Conservation (phyloP, 2,888 invertebrate species). For the Fragum fragum region DNA sequence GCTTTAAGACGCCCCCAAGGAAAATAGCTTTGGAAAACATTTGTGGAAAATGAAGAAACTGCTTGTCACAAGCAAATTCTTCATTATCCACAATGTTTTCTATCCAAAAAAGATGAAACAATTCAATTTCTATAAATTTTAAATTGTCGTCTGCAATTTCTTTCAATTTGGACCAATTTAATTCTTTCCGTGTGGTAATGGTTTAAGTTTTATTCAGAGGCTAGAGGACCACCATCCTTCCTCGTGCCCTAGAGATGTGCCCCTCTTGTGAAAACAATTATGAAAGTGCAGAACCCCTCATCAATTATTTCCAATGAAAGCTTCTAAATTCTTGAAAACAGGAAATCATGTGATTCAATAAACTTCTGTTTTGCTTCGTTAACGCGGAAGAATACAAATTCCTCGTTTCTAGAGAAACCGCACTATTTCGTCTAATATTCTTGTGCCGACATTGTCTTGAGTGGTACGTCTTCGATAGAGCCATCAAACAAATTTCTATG, state of each 20-base stretch:
- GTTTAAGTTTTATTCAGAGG: constrained; percentile 2
- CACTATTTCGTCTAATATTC: constrained; percentile 64
- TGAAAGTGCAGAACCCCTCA: constrained; percentile 49
- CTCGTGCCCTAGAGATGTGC: constrained; percentile 3
- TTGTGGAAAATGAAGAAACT: too few species aligned
- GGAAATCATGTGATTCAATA: constrained; percentile 67
- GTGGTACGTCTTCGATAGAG: constrained; percentile 34
- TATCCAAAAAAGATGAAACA: too few species aligned
- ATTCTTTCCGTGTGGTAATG: too few species aligned
- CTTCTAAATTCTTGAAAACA: constrained; percentile 60
- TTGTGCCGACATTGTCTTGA: constrained; percentile 57
- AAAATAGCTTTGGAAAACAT: too few species aligned
- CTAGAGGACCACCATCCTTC: constrained; percentile 16
- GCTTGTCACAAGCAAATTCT: too few species aligned
- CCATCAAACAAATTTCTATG: constrained; percentile 61
- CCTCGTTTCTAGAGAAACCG: constrained; percentile 60
- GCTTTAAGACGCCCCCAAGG: too few species aligned
- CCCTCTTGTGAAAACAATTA: constrained; percentile 46
- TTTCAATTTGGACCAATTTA: too few species aligned
- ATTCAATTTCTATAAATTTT: too few species aligned
- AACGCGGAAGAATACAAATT: constrained; percentile 58
- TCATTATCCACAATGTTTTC: too few species aligned
- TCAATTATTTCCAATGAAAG: constrained; percentile 61
- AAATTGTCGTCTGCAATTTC: too few species aligned
- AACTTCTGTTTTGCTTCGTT: constrained; percentile 58